A percentile compares a stretch with the other conserved stretches of the same genome.
Conservation (phyloP, 2,888 invertebrate genomes). For the Plebejus melissa region DNA sequence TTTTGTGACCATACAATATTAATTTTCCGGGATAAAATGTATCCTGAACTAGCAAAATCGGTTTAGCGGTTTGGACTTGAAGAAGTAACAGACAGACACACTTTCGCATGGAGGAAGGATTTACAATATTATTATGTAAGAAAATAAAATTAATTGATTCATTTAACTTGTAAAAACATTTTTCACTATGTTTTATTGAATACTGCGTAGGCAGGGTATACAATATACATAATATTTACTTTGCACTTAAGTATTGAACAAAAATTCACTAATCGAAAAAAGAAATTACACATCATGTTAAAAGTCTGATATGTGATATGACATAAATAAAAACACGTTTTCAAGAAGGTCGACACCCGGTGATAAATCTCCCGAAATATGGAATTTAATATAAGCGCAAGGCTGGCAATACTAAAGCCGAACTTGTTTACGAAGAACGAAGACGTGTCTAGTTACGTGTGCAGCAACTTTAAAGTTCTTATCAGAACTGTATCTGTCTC, state of each 20-base stretch:
- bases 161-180: background rate
- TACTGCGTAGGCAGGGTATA: no score
- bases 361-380: conserved; percentile 30
- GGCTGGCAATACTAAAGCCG: conserved; percentile 56
- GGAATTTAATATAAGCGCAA: conserved; percentile 33
- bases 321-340: background rate
- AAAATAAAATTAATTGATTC: background rate
- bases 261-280: no score
- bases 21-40: no score
- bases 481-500: conserved; percentile 59
- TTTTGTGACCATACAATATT: no score
- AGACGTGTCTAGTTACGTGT: conserved; percentile 78
- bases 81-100: background rate
- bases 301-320: no score
- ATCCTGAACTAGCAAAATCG: no score
- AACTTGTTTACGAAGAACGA: conserved; percentile 73
- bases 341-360: background rate
- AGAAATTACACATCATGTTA: no score
- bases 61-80: no score
- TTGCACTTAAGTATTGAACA: no score
- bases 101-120: background rate
- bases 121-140: background rate
- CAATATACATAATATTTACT: no score
- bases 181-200: background rate
- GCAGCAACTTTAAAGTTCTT: conserved; percentile 59